Evolutionary conservation across 2,797 vertebrate genomes (phyloP).

Genomic region (Cuculus canorus): DNA sequence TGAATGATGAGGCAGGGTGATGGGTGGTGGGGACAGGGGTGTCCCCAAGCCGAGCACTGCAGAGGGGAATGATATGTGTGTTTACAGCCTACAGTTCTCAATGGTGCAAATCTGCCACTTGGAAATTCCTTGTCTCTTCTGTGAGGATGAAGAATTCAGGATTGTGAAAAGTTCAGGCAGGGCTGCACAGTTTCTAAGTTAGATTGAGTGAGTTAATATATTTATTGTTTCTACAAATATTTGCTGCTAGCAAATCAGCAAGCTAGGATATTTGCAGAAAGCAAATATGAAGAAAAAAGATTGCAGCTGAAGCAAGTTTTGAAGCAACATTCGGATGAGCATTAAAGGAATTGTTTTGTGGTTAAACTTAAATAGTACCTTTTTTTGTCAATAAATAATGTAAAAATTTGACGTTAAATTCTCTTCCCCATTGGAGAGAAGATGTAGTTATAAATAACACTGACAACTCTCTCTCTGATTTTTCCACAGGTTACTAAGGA

Average conservation of each 20-base stretch:
- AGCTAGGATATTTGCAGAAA: neutral
- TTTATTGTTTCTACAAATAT: neutral
- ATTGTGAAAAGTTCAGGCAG: neutral
- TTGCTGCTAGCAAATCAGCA: neutral
- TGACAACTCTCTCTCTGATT: slow-evolving; percentile 55
- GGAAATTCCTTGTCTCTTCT: neutral
- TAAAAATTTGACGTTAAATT: neutral
- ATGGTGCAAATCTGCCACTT: neutral
- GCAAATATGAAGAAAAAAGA: neutral
- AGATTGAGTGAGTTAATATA: neutral
- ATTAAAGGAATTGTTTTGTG: neutral
- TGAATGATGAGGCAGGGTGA: neutral
- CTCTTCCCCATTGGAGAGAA: neutral
- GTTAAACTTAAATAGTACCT: neutral
- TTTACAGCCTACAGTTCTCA: neutral
- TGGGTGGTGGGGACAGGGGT: neutral
- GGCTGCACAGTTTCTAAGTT: neutral
- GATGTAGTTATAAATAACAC: slow-evolving; percentile 42
- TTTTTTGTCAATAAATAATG: too few species aligned
- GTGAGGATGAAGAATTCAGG: neutral
- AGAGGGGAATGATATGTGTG: neutral
- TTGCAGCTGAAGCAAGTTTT: neutral
- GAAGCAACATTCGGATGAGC: neutral
- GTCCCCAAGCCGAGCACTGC: neutral
- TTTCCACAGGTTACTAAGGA: slow-evolving; percentile 76